Base-by-base conservation (phyloP, 2,888 invertebrate genomes). In the Ophion ventricosus region DNA sequence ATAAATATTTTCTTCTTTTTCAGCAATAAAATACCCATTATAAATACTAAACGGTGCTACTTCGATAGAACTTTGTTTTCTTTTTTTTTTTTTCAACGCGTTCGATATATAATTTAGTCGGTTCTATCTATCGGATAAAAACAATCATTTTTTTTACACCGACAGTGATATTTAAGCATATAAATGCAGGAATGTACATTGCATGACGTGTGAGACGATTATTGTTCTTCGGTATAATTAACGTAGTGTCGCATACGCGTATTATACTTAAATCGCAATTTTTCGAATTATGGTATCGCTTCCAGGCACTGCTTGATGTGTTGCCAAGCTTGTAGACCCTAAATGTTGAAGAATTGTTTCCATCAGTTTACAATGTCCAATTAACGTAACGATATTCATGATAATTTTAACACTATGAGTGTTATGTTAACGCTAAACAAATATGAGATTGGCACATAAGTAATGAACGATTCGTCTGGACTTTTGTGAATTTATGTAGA, bases 311-410 rank as follows among this genome's bases (percentile, higher is more conserved):
- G 96, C 89, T 95, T 95, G 88, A 97, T 96, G 94, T 97, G 96
- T 78, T 95, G 95, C 97, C 97, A 97, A 67, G 96, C 96, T 94
- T 96, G 96, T 64, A 97, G 93, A 86, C 96, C 96, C 96, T 97
- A 94, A 7, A 29, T 56, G 17, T 10, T 78, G 94, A 83, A 81
- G 56, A 73, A 49, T 54, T 35, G 17, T 20, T 49, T 49, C 3
- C 17, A 49, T 3, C 1, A 17, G 2, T 49, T 3, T 49, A 14
- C 14, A 49, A 49, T 14, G 14, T 49, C 49, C 17, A 3, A 17
- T 49, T 17, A 4, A 49, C 49, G 14, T 49, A 17, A 49, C 3
- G 49, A 35, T 35, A 8, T 35, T 1, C 4, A 4, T 29, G 29
- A 29, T 4, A 4, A 4, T 29, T 2, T 29, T 29, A 29, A 29